A percentile compares a stretch with the other conserved stretches of the same genome.
Conservation (phyloP, 30 jellyfish, hydroid and myxozoan genomes). For the Turritopsis rubra region DNA sequence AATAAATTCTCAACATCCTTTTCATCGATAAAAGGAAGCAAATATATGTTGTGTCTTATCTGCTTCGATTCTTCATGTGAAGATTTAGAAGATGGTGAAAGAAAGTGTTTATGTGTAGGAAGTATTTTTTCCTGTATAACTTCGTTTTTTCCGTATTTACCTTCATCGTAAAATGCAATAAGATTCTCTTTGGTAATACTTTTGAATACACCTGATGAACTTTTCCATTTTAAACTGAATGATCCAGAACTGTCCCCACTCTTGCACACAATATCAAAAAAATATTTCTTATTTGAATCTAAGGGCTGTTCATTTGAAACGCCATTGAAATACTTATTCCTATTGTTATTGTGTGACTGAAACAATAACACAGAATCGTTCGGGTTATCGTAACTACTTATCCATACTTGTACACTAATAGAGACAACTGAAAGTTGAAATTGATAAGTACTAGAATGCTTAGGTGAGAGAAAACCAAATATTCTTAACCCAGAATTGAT, state of each 20-base stretch:
- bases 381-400: constrained; percentile 29
- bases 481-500: constrained; percentile 36
- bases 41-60: constrained; percentile 36
- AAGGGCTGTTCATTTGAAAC: not conserved
- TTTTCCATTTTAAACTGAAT: constrained; percentile 23
- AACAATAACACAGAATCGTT: constrained; percentile 23
- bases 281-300: constrained; percentile 24
- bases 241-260: constrained; percentile 33
- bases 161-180: constrained; percentile 5
- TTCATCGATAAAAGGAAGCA: constrained; percentile 55
- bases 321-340: not conserved
- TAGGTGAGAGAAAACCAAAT: constrained; percentile 56
- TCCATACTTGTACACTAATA: constrained; percentile 62
- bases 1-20: constrained; percentile 38
- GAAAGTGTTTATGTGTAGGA: not conserved
- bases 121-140: constrained; percentile 20
- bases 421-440: constrained; percentile 20
- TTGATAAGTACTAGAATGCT: constrained; percentile 28
- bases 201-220: not conserved
- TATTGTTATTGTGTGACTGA: not conserved
- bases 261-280: constrained; percentile 30
- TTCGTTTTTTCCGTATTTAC: not conserved
- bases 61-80: constrained; percentile 7
- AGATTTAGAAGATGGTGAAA: not conserved
- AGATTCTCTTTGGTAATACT: not conserved